Evolutionary conservation across 2,797 vertebrate species (phyloP), one percentile per base, ranked within the genome.

Genomic region (Ficedula albicollis): DNA sequence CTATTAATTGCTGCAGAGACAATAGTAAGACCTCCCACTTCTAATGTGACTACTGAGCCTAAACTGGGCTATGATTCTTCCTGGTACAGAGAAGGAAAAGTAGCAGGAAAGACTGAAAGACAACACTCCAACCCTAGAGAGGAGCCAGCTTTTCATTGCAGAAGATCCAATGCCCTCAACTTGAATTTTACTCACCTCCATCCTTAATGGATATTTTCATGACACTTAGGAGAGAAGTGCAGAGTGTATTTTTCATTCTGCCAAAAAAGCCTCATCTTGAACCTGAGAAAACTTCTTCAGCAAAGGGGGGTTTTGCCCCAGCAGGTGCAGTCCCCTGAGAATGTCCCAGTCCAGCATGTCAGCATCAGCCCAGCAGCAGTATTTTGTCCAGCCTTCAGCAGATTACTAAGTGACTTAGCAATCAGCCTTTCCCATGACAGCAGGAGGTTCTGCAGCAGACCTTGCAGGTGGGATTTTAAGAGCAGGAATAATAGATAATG

Each of bases 211-310:
- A 52, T 39, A 23, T 49, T 78, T 43, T 84, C 44, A 41, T 54
- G 29, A 73, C 27, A 38, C 13, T 49, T 63, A 27, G 0, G 38
- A 75, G 22, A 69, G 20, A 85, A 85, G 80, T 6, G 29, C 29
- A 69, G 52, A 32, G 14, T 55, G 1, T 26, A 8, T 59, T 90
- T 95, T 89, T 51, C 22, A 44, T 70, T 68, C 34, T 90, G 32
- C 21, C 27, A 63, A 22, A 29, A 44, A 1, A 1, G 0, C 3
- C 11, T 17, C 2, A 20, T 25, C 38, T 21, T 81, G 39, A 69
- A 73, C 22, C 14, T 48, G 27, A 84, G 46, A 75, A 49, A 92
- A 14, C 27, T 48, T 70, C 38, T 63, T 70, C 59, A 84, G 36
- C 46, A 84, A 44, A 67, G 43, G 5, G 19, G 8, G 8, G 4